Percentiles rank a stretch among this genome's conserved stretches.
Evolutionary conservation across 1,140 invertebrate species (phyloP).

Genomic region (Brevipalpus yothersi): DNA sequence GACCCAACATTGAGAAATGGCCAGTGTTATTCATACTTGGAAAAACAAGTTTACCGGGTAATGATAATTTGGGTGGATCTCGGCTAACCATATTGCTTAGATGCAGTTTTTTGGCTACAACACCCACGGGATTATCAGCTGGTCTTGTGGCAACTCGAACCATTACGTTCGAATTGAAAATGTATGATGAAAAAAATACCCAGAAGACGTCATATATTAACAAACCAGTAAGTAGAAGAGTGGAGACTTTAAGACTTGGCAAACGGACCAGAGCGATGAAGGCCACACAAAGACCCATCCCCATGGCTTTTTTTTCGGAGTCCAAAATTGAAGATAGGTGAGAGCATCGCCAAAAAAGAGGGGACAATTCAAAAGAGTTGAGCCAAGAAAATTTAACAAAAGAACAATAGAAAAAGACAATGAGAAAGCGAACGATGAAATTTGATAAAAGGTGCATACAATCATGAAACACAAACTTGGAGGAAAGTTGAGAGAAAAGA

Average conservation of each 20-base stretch:
- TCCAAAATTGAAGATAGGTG: too few species aligned
- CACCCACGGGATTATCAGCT: conserved; percentile 76
- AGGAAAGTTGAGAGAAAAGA: too few species aligned
- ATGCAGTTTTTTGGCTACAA: conserved; percentile 72
- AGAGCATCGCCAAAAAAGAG: too few species aligned
- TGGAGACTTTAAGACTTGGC: conserved; percentile 87
- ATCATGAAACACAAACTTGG: too few species aligned
- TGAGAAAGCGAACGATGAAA: too few species aligned
- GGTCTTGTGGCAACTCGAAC: conserved; percentile 68
- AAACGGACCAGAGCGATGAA: conserved; percentile 88
- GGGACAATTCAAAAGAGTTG: too few species aligned
- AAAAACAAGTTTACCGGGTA: conserved; percentile 89
- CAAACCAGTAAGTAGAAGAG: conserved; percentile 62
- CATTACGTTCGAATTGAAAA: conserved; percentile 97
- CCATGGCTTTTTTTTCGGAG: conserved; percentile 45
- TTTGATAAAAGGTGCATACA: too few species aligned
- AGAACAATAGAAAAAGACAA: too few species aligned
- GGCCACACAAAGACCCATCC: conserved; percentile 88
- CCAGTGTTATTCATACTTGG: conserved; percentile 77
- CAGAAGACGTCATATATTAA: conserved; percentile 32
- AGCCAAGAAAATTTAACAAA: too few species aligned
- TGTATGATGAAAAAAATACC: conserved; percentile 89
- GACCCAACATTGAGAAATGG: conserved; percentile 86
- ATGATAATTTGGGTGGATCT: conserved; percentile 73
- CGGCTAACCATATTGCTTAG: conserved; percentile 48